Evolutionary conservation across 2,113 vertebrate genomes (phyloP), one percentile per base, ranked within the genome.

Genomic region (Corynorhinus townsendii): DNA sequence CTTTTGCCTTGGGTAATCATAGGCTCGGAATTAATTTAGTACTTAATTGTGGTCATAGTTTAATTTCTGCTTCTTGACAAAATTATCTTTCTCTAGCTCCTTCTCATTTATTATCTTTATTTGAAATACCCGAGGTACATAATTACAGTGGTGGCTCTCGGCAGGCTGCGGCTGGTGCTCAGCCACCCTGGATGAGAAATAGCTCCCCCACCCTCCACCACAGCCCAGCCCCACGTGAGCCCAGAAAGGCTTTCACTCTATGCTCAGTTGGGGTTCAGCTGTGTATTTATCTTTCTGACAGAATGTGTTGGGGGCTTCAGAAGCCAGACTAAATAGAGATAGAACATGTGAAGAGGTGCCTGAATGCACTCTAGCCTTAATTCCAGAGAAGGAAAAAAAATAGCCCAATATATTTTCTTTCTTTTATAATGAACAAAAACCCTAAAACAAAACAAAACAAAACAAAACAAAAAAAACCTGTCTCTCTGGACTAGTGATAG

Each of bases 21-120:
- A 91, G 93, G 22, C 73, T 89, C 30, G 49, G 75, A 86, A 91
- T 94, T 91, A 91, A 96, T 91, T 91, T 93, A 91, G 56, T 68
- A 71, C 64, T 96, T 90, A 93, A 89, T 91, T 95, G 62, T 94
- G 73, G 40, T 83, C 66, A 96, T 93, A 83, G 71, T 76, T 75
- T 94, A 93, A 96, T 96, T 83, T 66, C 66, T 91, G 83, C 6
- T 64, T 86, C 89, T 86, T 95, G 49, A 92, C 75, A 77, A 89
- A 88, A 86, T 95, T 91, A 91, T 91, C 52, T 76, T 95, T 66
- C 47, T 72, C 33, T 75, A 71, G 22, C 24, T 83, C 26, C 2
- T 86, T 82, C 54, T 47, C 16, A n/a, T 26, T 49, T 86, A 20
- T 86, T 90, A 75, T 81, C 91, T 88, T 86, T 54, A 89, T 84